phyloP scores from a whole-genome alignment of 37 sponge, comb jelly and placozoan species.

The Beroe forskalii region DNA sequence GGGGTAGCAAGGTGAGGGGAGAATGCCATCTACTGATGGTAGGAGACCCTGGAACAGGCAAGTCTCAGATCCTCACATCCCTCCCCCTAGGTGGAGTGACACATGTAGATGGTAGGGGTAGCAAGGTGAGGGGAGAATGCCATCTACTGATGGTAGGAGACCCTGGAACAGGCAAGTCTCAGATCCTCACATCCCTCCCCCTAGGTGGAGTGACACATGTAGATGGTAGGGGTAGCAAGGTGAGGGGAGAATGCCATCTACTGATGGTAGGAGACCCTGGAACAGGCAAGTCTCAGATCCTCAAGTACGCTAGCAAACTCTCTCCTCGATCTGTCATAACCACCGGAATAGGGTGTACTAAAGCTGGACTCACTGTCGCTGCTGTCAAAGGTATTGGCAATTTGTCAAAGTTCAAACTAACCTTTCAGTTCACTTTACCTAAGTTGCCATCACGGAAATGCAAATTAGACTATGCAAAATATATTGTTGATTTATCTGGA shows the following conservation, averaged over 20 bases:
- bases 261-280: constrained; percentile 92
- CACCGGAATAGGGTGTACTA: constrained; percentile 88
- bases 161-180: constrained; percentile 90
- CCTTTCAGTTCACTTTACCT: neutral
- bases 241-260: constrained; percentile 89
- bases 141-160: constrained; percentile 89
- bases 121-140: constrained; percentile 80
- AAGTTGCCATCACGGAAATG: neutral
- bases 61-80: constrained; percentile 90
- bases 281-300: constrained; percentile 90
- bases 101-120: constrained; percentile 75
- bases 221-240: constrained; percentile 76
- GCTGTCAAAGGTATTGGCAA: constrained; percentile 83
- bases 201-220: constrained; percentile 65
- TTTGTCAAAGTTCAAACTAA: too few relatives aligned
- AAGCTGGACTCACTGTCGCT: constrained; percentile 91
- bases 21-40: constrained; percentile 87
- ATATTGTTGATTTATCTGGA: too few relatives aligned
- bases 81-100: constrained; percentile 57
- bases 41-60: constrained; percentile 92
- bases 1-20: constrained; percentile 80
- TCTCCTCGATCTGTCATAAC: constrained; percentile 88
- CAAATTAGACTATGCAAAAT: too few relatives aligned
- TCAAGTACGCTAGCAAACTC: constrained; percentile 82
- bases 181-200: too few relatives aligned